Percentiles rank a stretch among this genome's conserved stretches.
Conservation (phyloP, 2,797 vertebrate genomes). For the Etheostoma nigrum region DNA sequence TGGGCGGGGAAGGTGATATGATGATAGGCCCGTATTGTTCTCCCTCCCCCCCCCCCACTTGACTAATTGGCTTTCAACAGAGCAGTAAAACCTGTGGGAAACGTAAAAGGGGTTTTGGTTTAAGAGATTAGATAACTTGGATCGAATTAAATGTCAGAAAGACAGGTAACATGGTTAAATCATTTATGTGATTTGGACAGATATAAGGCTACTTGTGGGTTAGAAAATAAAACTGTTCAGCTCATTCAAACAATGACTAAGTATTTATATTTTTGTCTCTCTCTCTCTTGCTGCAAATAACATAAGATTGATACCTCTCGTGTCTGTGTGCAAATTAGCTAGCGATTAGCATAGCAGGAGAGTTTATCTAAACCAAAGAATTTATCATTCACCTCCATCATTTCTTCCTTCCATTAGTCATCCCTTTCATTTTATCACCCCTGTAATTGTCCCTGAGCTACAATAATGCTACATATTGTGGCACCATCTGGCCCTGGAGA, state of each 20-base stretch:
- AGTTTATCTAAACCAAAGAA: background rate
- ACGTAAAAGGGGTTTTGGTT: conserved; percentile 15
- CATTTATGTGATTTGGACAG: conserved; percentile 34
- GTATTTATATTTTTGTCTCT: too few species aligned
- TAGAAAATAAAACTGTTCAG: conserved; percentile 4
- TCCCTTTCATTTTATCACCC: conserved; percentile 7
- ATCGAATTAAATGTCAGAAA: conserved; percentile 27
- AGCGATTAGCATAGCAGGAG: background rate
- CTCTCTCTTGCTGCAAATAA: background rate
- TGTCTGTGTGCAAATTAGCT: too few species aligned
- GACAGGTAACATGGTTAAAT: conserved; percentile 29
- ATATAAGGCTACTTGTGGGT: background rate
- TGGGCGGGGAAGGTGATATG: conserved; percentile 22
- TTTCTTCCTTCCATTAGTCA: background rate
- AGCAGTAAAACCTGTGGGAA: conserved; percentile 38
- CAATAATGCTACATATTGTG: conserved; percentile 37
- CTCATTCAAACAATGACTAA: background rate
- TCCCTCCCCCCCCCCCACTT: conserved; percentile 26
- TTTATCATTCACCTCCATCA: background rate
- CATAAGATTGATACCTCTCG: background rate
- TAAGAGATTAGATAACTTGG: conserved; percentile 3
- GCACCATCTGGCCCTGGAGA: conserved; percentile 68
- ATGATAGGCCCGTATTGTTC: conserved; percentile 15
- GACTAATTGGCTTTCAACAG: conserved; percentile 66
- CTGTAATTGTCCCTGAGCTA: conserved; percentile 36